These are phyloP conservation scores for Alectoris magna DNA, from an alignment of 2,797 vertebrate species.

Conservation along the genomic window DNA sequence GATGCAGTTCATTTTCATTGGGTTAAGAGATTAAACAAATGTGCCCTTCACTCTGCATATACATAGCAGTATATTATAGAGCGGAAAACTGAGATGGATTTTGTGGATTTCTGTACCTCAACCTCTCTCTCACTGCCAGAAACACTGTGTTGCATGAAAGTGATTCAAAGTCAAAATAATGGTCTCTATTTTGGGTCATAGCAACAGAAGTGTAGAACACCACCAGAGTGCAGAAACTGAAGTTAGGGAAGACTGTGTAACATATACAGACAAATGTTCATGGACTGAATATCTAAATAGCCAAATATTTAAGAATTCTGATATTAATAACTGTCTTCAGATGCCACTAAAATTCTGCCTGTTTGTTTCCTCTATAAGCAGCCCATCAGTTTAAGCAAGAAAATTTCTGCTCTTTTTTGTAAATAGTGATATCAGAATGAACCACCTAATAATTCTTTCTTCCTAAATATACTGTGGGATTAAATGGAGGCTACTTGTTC, in stretches of 20 bases:
- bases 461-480: background rate
- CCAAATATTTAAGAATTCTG: background rate
- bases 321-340: background rate
- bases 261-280: background rate
- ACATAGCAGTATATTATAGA: background rate
- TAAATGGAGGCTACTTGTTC: background rate
- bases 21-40: conserved; percentile 48
- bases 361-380: background rate
- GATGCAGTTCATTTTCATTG: conserved; percentile 57
- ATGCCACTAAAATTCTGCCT: background rate
- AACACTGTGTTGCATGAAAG: background rate
- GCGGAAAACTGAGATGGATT: background rate
- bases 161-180: background rate
- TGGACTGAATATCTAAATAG: background rate
- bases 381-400: background rate
- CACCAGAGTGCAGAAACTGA: background rate
- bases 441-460: background rate
- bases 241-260: background rate
- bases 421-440: background rate
- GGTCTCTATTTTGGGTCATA: background rate
- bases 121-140: background rate
- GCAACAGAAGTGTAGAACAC: rapidly evolving
- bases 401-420: background rate
- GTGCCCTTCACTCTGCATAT: conserved; percentile 9
- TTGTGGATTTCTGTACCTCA: background rate